Conservation (phyloP, 2,113 vertebrate genomes). For the Pomatorhinus ruficollis region DNA sequence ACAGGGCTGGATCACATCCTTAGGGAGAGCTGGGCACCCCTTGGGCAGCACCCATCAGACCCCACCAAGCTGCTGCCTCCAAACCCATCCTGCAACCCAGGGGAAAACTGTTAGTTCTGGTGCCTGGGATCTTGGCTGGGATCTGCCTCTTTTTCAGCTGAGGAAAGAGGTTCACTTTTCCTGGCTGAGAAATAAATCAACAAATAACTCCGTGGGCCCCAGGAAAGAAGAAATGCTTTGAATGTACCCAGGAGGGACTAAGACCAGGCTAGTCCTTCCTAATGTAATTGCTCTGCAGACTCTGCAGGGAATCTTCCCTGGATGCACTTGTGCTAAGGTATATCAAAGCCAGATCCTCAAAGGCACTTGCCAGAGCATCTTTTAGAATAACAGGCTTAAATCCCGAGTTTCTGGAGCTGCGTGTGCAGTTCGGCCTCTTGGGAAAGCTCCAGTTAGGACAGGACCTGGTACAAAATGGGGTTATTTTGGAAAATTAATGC, state of each 20-base stretch:
- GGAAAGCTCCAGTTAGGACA: background rate
- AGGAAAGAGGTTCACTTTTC: background rate
- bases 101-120: background rate
- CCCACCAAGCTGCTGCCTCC: background rate
- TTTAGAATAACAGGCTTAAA: background rate
- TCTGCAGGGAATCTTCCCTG: background rate
- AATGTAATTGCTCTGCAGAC: background rate
- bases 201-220: background rate
- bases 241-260: background rate
- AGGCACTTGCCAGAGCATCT: background rate
- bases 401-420: background rate
- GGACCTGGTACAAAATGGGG: background rate
- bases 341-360: background rate
- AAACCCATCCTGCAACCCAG: background rate
- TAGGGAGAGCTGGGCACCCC: background rate
- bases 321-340: background rate
- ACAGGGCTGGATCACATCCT: background rate
- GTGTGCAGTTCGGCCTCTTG: background rate
- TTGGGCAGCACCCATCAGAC: background rate
- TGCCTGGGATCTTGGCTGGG: background rate
- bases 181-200: background rate
- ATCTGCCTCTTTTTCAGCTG: background rate
- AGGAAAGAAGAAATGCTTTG: conserved; percentile 4
- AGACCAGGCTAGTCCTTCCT: background rate
- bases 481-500: background rate